These are phyloP conservation scores for Scarus forsteni DNA, from an alignment of 2,797 vertebrate genomes.

Conservation along the genomic window DNA sequence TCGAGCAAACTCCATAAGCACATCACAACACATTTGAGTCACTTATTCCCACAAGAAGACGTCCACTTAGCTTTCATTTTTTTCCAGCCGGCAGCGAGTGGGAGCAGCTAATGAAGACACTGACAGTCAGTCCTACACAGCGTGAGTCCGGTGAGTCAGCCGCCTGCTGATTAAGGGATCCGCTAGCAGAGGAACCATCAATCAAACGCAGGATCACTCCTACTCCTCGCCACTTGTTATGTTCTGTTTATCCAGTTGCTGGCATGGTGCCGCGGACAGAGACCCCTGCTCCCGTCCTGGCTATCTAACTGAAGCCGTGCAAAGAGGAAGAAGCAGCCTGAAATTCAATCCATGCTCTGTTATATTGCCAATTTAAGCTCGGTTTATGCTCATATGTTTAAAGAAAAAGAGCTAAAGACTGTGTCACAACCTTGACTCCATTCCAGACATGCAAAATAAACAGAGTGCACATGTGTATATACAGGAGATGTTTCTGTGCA, in stretches of 20 bases:
- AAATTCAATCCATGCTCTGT: slow-evolving; percentile 34
- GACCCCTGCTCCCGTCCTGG: slow-evolving; percentile 64
- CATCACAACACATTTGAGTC: slow-evolving; percentile 12
- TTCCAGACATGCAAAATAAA: slow-evolving; percentile 63
- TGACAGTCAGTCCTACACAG: slow-evolving; percentile 51
- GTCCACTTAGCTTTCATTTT: slow-evolving; percentile 3
- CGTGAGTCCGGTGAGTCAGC: slow-evolving; percentile 48
- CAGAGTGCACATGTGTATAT: slow-evolving; percentile 32
- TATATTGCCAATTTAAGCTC: slow-evolving; percentile 6
- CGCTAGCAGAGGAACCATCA: slow-evolving; percentile 59
- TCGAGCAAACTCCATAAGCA: slow-evolving; percentile 9
- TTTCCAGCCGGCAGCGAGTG: slow-evolving; percentile 20
- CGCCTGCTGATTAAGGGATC: slow-evolving; percentile 70
- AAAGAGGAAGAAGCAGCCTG: slow-evolving; percentile 6
- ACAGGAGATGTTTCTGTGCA: slow-evolving; percentile 34
- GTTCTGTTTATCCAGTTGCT: slow-evolving; percentile 67
- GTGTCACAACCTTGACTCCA: slow-evolving; percentile 42
- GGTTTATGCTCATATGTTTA: slow-evolving; percentile 40
- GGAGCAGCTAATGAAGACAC: slow-evolving; percentile 64
- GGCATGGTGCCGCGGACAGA: slow-evolving; percentile 27
- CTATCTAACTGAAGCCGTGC: slow-evolving; percentile 17
- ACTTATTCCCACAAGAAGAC: slow-evolving; percentile 19
- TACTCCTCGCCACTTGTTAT: slow-evolving; percentile 42
- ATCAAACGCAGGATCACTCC: slow-evolving; percentile 59
- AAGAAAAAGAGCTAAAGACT: slow-evolving; percentile 17